phyloP scores from a whole-genome alignment of 1,140 invertebrate species.

The Antheraea mylitta region DNA sequence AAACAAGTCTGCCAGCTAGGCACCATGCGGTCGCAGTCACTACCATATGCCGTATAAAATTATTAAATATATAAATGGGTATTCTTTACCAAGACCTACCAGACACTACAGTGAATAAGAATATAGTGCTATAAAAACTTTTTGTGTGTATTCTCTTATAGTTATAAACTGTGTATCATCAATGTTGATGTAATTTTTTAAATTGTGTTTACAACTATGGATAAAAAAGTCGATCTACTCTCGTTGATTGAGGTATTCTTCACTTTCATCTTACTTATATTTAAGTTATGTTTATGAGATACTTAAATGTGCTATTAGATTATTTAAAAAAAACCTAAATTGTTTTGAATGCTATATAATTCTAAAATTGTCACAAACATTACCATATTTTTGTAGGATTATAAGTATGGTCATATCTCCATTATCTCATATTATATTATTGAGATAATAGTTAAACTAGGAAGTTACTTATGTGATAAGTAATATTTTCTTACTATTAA shows the following conservation, averaged over 20 bases:
- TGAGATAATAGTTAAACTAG: constrained; percentile 5
- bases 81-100: constrained; percentile 15
- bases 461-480: constrained; percentile 3
- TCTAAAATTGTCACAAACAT: not conserved
- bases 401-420: not conserved
- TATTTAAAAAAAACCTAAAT: not conserved
- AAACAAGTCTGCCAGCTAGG: constrained; percentile 70
- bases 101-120: constrained; percentile 21
- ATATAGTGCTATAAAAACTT: not conserved
- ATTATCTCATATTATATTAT: constrained; percentile 4
- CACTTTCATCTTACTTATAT: constrained; percentile 2
- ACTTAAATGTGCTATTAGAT: not conserved
- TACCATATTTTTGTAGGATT: too few species aligned
- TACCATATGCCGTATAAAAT: constrained; percentile 61
- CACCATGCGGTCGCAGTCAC: constrained; percentile 68
- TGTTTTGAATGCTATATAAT: not conserved
- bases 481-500: not conserved
- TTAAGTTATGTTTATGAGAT: constrained; percentile 3
- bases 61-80: constrained; percentile 14
- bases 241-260: constrained; percentile 72
- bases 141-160: constrained; percentile 18
- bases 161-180: constrained; percentile 29
- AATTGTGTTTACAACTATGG: constrained; percentile 52
- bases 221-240: constrained; percentile 75
- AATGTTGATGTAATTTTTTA: constrained; percentile 51